Evolutionary conservation across 30 jellyfish, hydroid and myxozoan species (phyloP).

Genomic region (Cassiopea xamachana): DNA sequence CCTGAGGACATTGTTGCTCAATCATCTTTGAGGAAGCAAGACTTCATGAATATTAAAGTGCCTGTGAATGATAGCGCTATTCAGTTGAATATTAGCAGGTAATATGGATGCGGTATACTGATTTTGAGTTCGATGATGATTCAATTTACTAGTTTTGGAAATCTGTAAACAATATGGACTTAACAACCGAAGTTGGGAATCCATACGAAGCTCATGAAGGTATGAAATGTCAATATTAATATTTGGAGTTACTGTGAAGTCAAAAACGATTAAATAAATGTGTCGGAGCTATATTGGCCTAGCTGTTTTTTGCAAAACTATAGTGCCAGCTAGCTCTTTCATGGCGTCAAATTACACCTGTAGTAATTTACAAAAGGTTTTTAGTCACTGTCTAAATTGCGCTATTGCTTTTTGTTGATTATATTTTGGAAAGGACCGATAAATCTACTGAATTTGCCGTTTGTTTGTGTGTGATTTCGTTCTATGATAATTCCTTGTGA

Average conservation of each 20-base stretch:
- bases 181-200: neutral
- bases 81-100: conserved; percentile 41
- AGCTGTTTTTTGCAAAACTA: neutral
- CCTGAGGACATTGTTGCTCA: neutral
- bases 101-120: neutral
- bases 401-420: too few relatives aligned
- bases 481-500: too few relatives aligned
- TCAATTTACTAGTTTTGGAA: neutral
- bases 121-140: neutral
- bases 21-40: neutral
- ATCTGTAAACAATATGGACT: neutral
- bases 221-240: neutral
- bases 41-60: conserved; percentile 41
- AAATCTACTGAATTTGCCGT: too few relatives aligned
- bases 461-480: too few relatives aligned
- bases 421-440: too few relatives aligned
- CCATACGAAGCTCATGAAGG: neutral
- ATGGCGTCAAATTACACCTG: conserved; percentile 16
- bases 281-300: neutral
- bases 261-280: neutral
- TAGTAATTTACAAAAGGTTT: neutral
- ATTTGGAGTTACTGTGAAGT: neutral
- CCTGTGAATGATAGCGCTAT: conserved; percentile 30
- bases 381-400: neutral
- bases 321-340: neutral